Evolutionary conservation across 2,888 invertebrate species (phyloP).

Genomic region (Candidula unifasciata): DNA sequence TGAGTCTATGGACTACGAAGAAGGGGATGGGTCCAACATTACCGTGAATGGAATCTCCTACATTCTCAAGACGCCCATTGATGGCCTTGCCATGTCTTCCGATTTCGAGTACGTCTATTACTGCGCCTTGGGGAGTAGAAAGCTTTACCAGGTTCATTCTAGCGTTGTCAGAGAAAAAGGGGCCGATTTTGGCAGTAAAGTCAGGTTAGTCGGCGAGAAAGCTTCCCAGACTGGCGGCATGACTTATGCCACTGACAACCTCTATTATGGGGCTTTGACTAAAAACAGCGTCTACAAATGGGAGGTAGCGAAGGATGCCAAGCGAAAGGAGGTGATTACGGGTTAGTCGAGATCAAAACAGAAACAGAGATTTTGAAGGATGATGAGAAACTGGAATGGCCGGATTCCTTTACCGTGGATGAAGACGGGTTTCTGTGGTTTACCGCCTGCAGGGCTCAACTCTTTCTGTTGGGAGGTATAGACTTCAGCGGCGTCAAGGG

Average conservation of each 20-base stretch:
- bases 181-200: conserved; percentile 46
- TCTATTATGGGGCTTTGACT: conserved; percentile 64
- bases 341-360: conserved; percentile 55
- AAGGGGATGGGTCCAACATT: conserved; percentile 47
- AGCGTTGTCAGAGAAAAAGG: conserved; percentile 55
- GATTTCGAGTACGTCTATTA: conserved; percentile 66
- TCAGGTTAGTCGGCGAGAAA: conserved; percentile 61
- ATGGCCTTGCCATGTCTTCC: conserved; percentile 69
- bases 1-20: conserved; percentile 58
- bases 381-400: conserved; percentile 62
- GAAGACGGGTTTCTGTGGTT: conserved; percentile 66
- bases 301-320: conserved; percentile 56
- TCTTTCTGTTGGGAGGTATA: conserved; percentile 55
- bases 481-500: conserved; percentile 49
- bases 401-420: conserved; percentile 62
- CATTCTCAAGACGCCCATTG: conserved; percentile 56
- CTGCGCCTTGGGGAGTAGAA: conserved; percentile 62
- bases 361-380: conserved; percentile 48
- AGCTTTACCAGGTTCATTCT: conserved; percentile 60
- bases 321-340: conserved; percentile 45
- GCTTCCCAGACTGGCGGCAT: conserved; percentile 63
- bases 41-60: conserved; percentile 16
- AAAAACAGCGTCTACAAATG: conserved; percentile 63
- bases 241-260: conserved; percentile 61
- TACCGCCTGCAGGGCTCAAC: conserved; percentile 62